Evolutionary conservation across 2,113 vertebrate genomes (phyloP).

Genomic region (Nicator chloris): DNA sequence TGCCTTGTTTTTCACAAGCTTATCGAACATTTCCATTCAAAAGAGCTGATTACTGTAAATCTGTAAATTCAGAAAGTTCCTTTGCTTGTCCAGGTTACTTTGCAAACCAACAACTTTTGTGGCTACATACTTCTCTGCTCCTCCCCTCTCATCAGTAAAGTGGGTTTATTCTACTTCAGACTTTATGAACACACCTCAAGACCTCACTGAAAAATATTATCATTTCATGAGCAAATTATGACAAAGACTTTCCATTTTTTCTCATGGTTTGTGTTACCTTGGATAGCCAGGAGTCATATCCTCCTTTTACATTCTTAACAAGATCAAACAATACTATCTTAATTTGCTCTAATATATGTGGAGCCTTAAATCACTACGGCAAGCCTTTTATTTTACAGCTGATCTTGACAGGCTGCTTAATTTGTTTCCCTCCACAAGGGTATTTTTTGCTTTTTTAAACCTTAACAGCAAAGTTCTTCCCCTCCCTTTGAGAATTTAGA

Average conservation of each 20-base stretch:
- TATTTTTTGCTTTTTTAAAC: background rate
- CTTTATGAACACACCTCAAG: background rate
- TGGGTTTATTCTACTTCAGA: background rate
- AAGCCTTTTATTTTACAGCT: background rate
- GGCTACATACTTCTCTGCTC: background rate
- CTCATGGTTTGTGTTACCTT: background rate
- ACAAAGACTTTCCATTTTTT: background rate
- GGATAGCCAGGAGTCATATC: background rate
- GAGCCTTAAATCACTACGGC: background rate
- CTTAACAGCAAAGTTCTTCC: background rate
- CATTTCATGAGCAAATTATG: background rate
- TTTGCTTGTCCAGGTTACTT: background rate
- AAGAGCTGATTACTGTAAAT: background rate
- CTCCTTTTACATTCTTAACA: background rate
- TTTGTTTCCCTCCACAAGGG: background rate
- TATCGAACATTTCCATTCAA: background rate
- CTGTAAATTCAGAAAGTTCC: background rate
- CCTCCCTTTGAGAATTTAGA: background rate
- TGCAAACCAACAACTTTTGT: background rate
- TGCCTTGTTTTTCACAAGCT: background rate
- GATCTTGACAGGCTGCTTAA: background rate
- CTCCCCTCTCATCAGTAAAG: background rate
- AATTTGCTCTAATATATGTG: background rate
- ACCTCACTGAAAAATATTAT: background rate
- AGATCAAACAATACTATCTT: background rate